Base-by-base conservation (phyloP, 1,140 invertebrate species). In the Drosophila littoralis region DNA sequence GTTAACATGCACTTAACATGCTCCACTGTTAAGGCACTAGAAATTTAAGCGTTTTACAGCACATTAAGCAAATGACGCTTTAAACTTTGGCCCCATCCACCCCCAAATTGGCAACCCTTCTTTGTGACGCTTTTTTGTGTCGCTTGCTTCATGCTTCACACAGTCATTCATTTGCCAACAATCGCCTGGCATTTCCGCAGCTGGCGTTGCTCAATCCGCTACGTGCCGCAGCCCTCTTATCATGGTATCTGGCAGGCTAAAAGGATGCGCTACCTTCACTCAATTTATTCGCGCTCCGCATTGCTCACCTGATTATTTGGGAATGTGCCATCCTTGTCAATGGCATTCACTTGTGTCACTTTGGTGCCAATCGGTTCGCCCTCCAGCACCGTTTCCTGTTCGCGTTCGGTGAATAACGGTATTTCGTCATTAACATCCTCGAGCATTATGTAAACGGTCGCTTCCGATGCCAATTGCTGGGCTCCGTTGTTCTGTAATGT, bases 371-470 rank as follows among this genome's bases (percentile, higher is more conserved):
- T 95, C 28, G 96, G 97, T 93, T 99, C 97, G 51, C 98, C 97
- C 93, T 98, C 98, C 55, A 98, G 94, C 43, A 98, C 98, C 12
- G 97, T 98, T 93, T 98, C 97, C 92, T 98, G 97, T 93, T 98
- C 97, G 84, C 97, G 94, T 94, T 98, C 97, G 68, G 97, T 98
- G 93, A 98, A 99, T 67, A 98, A 93, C 7, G 97, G 98, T 91
- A 99, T 98, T 93, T 99, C 98, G 93, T 99, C 98, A 93, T 99
- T 99, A 48, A 98, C 98, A 93, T 99, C 98, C 93, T 98, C 97
- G 48, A 99, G 93, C 94, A 97, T 96, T 85, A 99, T 98, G 93
- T 96, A 97, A 64, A 98, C 97, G 38, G 97, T 98, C 5, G 97
- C 97, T 94, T 98, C 97, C 35, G 97, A 98, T 45, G 97, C 98